Base-by-base conservation (phyloP, 2,888 invertebrate genomes). In the Calliphora vomitoria region DNA sequence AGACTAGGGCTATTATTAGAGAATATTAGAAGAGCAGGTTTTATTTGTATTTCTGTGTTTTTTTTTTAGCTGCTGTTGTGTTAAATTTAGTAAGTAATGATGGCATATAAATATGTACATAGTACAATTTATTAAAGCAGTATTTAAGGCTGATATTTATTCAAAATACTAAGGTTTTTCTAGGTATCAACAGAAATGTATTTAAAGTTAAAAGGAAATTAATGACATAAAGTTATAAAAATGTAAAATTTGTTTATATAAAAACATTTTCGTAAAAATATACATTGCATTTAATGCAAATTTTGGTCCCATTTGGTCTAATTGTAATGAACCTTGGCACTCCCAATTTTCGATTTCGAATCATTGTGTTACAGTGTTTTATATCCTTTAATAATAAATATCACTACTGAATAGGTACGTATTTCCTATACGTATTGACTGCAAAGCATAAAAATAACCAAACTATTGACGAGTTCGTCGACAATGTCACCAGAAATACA, bases 1-100 rank as follows among this genome's bases (percentile, higher is more conserved):
- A 72, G 38, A 72, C 38, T 55, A 20, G 8, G 20, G 55, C 38
- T 41, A 41, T 71, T 71, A 35, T 71, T 53, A 69, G 47, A 69
- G 31, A 10, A 50, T 69, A 50, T 69, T 50, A 69, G 35, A 0
- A 50, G 15, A 8, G n/a, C 50, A 50, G 50, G 60, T 60, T 35
- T 60, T 60, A 10, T 13, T 60, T 35, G 15, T 60, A 44, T 44
- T 44, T 44, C 0, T 44, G 11, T 44, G 10, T 10, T 31, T 31
- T 1, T 15, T 35, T 31, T 60, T 6, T 20, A 8, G 15, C 11
- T 25, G 18, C 8, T 60, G 31, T 31, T 31, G 60, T 60, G 31
- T n/a, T 60, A 60, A 60, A 35, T 35, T 60, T 10, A 31, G 5
- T 35, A 60, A 60, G 60, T 35, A 60, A 35, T 60, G 8, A n/a